Base-by-base conservation (phyloP, 2,888 invertebrate genomes). In the Cabera pusaria region DNA sequence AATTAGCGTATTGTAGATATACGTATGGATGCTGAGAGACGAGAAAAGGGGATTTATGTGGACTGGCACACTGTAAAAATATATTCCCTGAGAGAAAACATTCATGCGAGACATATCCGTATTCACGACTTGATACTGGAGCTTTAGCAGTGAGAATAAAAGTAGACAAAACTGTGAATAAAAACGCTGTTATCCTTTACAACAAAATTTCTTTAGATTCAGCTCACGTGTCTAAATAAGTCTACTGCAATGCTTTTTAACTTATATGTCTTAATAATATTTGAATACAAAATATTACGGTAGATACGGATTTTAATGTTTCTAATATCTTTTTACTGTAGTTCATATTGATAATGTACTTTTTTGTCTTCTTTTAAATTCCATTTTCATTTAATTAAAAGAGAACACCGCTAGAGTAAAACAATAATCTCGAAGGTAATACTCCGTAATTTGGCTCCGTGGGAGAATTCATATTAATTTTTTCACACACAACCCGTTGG, bases 1-100 rank as follows among this genome's bases (percentile, higher is more conserved):
- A 76, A 79, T 76, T 73, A 75, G 67, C 64, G 60, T 73, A 65
- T 64, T 58, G 57, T 54, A 59, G 56, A 57, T 53, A 51, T 56
- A 48, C 37, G 48, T 66, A 59, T 56, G 55, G 60, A 64, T 68
- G 64, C 51, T 49, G 44, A 41, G 57, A 56, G 59, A 54, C 54
- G 45, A 40, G 55, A 62, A 61, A 58, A 57, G 54, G 50, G 57
- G 60, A 67, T 65, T 68, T 63, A 62, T 63, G 61, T 62, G 52
- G 54, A 55, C 60, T 52, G 47, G 53, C 56, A 53, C 40, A 59
- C 52, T 56, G 56, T 59, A 62, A 59, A 68, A 67, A 68, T 64
- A 67, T 66, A 70, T 67, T 64, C 58, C 51, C 56, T 21, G 34
- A 43, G 61, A 59, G 59, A 58, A 61, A 62, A 62, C 50, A 59